Evolutionary conservation across 2,888 invertebrate genomes (phyloP).

Genomic region (Philereme vetulata): DNA sequence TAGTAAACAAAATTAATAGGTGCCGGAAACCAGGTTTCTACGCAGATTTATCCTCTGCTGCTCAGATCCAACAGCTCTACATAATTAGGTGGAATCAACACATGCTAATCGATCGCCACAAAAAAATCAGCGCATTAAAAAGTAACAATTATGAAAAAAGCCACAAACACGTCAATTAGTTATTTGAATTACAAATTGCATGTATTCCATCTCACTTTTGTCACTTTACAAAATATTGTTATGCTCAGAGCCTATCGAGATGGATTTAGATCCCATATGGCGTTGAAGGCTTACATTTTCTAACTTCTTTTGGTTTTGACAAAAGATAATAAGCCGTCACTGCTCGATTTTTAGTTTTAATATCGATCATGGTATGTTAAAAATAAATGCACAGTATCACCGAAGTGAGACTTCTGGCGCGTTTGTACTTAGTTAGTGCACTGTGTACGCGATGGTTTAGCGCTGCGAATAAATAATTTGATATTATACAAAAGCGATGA

Average conservation of each 20-base stretch:
- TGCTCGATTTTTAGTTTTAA: no score
- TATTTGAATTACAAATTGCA: conserved; percentile 82
- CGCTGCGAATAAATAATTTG: conserved; percentile 81
- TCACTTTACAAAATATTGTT: conserved; percentile 1
- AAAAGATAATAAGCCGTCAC: neutral
- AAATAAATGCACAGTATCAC: neutral
- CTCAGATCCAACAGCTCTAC: conserved; percentile 8
- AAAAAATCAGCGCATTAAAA: conserved; percentile 72
- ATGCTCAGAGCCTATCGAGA: neutral
- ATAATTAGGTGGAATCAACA: conserved; percentile 33
- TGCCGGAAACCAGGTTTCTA: conserved; percentile 4
- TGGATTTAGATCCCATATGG: conserved; percentile 6
- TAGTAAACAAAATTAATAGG: neutral
- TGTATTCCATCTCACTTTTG: conserved; percentile 47
- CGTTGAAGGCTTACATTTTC: neutral
- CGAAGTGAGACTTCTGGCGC: neutral
- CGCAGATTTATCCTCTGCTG: neutral
- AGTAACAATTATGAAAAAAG: conserved; percentile 56
- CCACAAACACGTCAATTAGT: conserved; percentile 67
- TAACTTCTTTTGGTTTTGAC: neutral
- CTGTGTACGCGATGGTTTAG: conserved; percentile 62
- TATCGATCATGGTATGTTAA: no score
- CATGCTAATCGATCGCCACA: conserved; percentile 55
- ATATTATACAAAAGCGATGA: conserved; percentile 81
- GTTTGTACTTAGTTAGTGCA: no score